phyloP scores from a whole-genome alignment of 2,888 invertebrate species.

The Psococerastis gibbosa region DNA sequence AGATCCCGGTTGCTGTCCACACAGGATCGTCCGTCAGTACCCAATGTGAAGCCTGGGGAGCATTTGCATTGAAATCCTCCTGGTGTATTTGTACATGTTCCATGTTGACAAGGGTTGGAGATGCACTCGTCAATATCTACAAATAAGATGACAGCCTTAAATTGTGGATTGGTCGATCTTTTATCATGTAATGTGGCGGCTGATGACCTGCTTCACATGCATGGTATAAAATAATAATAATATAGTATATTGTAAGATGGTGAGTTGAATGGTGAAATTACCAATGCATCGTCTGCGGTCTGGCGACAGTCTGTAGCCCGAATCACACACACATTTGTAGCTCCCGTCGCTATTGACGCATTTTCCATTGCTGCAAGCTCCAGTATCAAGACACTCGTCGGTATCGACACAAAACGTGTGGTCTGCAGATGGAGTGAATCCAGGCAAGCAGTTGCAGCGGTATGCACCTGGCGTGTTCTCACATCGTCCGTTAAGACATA shows the following conservation, averaged over 20 bases:
- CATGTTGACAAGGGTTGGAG: constrained; percentile 43
- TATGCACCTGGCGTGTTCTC: constrained; percentile 63
- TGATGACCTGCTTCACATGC: too few relatives aligned
- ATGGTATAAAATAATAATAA: too few relatives aligned
- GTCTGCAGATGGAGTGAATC: constrained; percentile 53
- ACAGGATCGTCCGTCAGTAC: constrained; percentile 61
- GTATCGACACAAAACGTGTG: constrained; percentile 43
- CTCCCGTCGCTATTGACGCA: constrained; percentile 54
- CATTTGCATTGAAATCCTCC: constrained; percentile 55
- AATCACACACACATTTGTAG: constrained; percentile 45
- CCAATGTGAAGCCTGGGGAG: constrained; percentile 42
- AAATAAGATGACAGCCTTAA: too few relatives aligned
- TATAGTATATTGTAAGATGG: too few relatives aligned
- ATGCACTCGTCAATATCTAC: constrained; percentile 50
- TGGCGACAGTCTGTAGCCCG: constrained; percentile 40
- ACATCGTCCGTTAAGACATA: constrained; percentile 61
- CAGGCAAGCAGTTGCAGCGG: constrained; percentile 59
- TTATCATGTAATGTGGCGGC: too few relatives aligned
- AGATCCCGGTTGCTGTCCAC: constrained; percentile 62
- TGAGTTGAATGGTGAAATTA: too few relatives aligned
- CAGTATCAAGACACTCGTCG: constrained; percentile 36
- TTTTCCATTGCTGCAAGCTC: constrained; percentile 41
- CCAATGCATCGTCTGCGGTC: constrained; percentile 44
- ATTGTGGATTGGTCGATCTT: too few relatives aligned
- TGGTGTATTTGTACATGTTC: constrained; percentile 45